Percentiles rank a stretch among this genome's conserved stretches.
phyloP scores from a whole-genome alignment of 2,888 invertebrate species.

The Agrotis ipsilon region DNA sequence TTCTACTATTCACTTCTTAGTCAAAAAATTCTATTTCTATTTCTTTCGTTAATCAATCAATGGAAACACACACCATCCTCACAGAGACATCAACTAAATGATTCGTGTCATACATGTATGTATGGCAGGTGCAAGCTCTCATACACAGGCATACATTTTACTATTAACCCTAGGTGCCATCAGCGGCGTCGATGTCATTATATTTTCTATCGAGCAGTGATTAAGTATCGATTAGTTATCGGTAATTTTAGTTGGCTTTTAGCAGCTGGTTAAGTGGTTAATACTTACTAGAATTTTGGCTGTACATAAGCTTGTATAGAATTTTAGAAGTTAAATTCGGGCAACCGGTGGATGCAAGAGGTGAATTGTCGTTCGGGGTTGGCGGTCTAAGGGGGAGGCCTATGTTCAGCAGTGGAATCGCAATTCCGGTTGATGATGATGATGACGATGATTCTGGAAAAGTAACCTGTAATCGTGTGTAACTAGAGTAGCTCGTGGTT shows the following conservation, averaged over 20 bases:
- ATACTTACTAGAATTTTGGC: neutral
- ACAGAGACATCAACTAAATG: conserved; percentile 70
- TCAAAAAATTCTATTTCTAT: no score
- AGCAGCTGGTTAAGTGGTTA: neutral
- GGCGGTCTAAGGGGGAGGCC: no score
- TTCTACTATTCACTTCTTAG: no score
- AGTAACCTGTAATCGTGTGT: no score
- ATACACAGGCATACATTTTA: conserved; percentile 38
- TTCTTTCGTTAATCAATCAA: conserved; percentile 25
- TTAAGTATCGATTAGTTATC: conserved; percentile 10
- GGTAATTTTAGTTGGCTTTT: conserved; percentile 1
- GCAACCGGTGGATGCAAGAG: no score
- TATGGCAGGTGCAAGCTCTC: conserved; percentile 61
- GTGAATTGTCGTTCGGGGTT: no score
- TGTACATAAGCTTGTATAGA: no score
- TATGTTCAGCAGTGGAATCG: no score
- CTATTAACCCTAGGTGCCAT: conserved; percentile 34
- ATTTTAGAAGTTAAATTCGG: no score
- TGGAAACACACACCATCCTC: conserved; percentile 71
- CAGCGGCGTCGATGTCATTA: conserved; percentile 35
- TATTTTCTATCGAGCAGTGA: conserved; percentile 40
- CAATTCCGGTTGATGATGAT: no score
- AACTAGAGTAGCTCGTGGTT: no score
- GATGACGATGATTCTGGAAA: no score
- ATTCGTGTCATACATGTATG: conserved; percentile 65